Evolutionary conservation across 2,797 vertebrate species (phyloP).

Genomic region (Botia almorhae): DNA sequence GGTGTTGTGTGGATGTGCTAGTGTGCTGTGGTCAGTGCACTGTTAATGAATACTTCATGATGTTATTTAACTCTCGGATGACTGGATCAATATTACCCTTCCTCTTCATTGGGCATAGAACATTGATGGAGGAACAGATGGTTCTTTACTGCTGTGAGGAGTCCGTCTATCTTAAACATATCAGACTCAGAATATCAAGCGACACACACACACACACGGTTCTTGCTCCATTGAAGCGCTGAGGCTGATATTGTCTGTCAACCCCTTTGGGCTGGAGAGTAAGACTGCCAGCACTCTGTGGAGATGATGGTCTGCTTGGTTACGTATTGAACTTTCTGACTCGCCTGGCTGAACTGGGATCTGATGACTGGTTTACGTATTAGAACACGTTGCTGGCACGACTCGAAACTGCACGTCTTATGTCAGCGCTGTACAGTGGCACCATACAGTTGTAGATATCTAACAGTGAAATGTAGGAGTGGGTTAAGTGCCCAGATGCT

Average conservation of each 20-base stretch:
- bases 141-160: conserved; percentile 39
- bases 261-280: conserved; percentile 45
- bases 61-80: conserved; percentile 59
- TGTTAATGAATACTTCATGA: conserved; percentile 61
- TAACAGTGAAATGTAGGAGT: too few relatives aligned
- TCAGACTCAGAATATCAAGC: conserved; percentile 20
- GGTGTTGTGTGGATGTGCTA: conserved; percentile 13
- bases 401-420: not conserved
- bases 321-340: conserved; percentile 20
- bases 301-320: conserved; percentile 13
- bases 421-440: not conserved
- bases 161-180: conserved; percentile 21
- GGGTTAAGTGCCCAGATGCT: too few relatives aligned
- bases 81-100: conserved; percentile 56
- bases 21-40: conserved; percentile 40
- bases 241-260: conserved; percentile 61
- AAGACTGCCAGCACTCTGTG: conserved; percentile 25
- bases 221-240: conserved; percentile 55
- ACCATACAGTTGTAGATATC: too few relatives aligned
- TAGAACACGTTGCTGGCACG: not conserved
- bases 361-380: not conserved
- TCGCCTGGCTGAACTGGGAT: not conserved
- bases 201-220: conserved; percentile 28
- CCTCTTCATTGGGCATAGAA: conserved; percentile 52
- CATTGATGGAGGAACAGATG: conserved; percentile 48